Conservation (phyloP, 2,113 vertebrate species). For the Procapra przewalskii region DNA sequence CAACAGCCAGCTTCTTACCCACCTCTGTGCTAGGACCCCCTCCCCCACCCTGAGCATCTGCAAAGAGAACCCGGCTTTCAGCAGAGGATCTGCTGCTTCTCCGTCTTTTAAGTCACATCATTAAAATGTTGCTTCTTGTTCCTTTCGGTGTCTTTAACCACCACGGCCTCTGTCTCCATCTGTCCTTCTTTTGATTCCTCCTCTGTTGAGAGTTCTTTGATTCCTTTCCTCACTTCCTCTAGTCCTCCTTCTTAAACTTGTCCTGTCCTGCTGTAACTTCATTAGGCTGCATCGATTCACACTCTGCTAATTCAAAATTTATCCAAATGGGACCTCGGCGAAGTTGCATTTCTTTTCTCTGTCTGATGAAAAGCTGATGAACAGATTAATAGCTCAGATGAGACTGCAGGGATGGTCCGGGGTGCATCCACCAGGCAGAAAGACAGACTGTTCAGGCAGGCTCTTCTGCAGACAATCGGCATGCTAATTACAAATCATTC, state of each 20-base stretch:
- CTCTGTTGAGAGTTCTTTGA: background rate
- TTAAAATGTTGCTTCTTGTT: conserved; percentile 43
- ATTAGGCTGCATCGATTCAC: background rate
- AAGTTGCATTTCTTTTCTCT: conserved; percentile 16
- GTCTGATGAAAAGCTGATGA: conserved; percentile 35
- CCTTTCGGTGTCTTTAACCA: background rate
- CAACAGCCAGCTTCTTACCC: background rate
- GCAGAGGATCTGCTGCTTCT: background rate
- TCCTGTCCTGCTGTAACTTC: conserved; percentile 2
- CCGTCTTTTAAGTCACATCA: background rate
- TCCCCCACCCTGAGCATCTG: background rate
- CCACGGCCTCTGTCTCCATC: background rate
- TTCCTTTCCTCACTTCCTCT: background rate
- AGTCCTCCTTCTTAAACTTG: background rate
- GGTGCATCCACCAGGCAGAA: background rate
- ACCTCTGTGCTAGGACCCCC: rapidly evolving
- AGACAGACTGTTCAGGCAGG: background rate
- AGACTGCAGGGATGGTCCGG: background rate
- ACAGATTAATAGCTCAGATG: conserved; percentile 32
- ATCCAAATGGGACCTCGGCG: background rate
- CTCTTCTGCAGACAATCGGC: background rate
- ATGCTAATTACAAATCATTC: conserved; percentile 18
- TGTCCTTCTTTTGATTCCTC: background rate
- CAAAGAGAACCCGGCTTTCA: background rate
- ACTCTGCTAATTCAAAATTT: conserved; percentile 3